Percentiles rank a stretch among this genome's conserved stretches.
Conservation (phyloP, 2,797 vertebrate genomes). For the Nannoperca australis region DNA sequence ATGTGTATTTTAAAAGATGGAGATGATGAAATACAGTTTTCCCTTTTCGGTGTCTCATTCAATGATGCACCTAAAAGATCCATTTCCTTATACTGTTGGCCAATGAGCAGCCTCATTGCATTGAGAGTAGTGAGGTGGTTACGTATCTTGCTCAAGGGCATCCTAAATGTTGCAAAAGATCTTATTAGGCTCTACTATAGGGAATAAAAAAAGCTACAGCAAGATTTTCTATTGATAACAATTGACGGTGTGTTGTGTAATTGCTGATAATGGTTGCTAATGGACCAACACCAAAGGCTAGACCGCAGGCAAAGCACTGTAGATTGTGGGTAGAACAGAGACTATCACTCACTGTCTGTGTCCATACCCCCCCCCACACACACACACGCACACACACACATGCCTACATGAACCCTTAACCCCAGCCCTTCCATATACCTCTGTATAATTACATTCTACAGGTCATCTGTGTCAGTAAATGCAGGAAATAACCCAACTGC, state of each 20-base stretch:
- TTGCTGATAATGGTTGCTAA: constrained; percentile 54
- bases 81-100: neutral
- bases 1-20: neutral
- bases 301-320: constrained; percentile 34
- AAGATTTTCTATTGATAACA: constrained; percentile 22
- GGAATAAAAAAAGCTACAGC: neutral
- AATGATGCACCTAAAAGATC: neutral
- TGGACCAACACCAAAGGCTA: constrained; percentile 34
- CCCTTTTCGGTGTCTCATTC: constrained; percentile 2
- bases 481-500: constrained; percentile 69
- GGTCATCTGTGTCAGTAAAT: constrained; percentile 53
- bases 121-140: neutral
- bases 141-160: constrained; percentile 33
- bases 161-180: constrained; percentile 40
- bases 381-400: neutral
- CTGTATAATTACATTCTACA: constrained; percentile 53
- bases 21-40: neutral
- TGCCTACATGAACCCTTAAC: constrained; percentile 52
- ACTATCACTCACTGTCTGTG: constrained; percentile 42
- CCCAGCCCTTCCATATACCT: constrained; percentile 27
- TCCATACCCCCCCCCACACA: constrained; percentile 13
- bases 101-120: neutral
- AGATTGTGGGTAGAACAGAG: constrained; percentile 17
- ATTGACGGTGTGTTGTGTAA: constrained; percentile 38
- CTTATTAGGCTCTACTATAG: constrained; percentile 12